A percentile compares a stretch with the other conserved stretches of the same genome.
phyloP scores from a whole-genome alignment of 2,888 invertebrate genomes.

The Spatulosminthurus flaviceps region DNA sequence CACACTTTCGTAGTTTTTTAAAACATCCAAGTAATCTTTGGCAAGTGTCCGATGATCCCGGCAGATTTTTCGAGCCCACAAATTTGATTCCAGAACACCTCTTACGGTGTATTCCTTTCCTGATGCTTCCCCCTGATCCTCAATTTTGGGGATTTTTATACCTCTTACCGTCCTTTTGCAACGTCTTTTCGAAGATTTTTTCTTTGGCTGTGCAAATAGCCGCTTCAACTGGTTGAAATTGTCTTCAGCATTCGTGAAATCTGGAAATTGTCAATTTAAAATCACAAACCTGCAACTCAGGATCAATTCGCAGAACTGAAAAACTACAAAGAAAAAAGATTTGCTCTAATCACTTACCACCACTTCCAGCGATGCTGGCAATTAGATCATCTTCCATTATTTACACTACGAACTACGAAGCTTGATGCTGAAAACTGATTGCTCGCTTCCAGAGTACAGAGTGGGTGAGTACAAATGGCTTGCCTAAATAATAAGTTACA shows the following conservation, averaged over 20 bases:
- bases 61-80: conserved; percentile 7
- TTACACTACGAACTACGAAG: too few relatives aligned
- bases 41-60: not conserved
- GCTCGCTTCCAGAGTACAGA: too few relatives aligned
- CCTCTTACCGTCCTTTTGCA: not conserved
- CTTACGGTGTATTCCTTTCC: not conserved
- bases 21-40: not conserved
- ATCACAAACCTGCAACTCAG: too few relatives aligned
- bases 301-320: too few relatives aligned
- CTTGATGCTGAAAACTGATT: too few relatives aligned
- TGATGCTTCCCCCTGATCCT: not conserved
- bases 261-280: not conserved
- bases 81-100: not conserved
- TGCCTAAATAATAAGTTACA: too few relatives aligned
- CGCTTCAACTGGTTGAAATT: not conserved
- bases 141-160: not conserved
- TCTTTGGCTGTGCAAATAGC: not conserved
- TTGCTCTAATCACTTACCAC: too few relatives aligned
- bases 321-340: too few relatives aligned
- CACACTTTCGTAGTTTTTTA: not conserved
- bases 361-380: too few relatives aligned
- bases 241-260: not conserved
- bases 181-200: not conserved
- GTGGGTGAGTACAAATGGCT: too few relatives aligned
- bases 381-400: too few relatives aligned